Percentiles rank a stretch among this genome's conserved stretches.
Conservation (phyloP, 2,888 invertebrate genomes). For the Hydraecia micacea region DNA sequence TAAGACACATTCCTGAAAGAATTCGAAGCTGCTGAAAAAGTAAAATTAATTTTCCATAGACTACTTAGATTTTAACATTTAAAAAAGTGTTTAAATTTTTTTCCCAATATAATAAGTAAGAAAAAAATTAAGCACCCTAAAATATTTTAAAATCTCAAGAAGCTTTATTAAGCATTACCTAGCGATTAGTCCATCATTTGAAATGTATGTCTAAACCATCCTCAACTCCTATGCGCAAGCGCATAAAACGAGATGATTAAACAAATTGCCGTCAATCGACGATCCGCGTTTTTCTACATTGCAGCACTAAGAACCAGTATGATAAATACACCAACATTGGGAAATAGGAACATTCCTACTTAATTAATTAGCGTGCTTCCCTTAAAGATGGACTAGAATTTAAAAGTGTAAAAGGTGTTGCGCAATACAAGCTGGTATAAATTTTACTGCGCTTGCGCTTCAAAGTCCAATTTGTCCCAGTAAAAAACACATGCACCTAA, state of each 20-base stretch:
- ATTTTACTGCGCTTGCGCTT: background rate
- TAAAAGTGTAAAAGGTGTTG: background rate
- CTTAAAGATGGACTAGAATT: conserved; percentile 38
- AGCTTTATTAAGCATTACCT: background rate
- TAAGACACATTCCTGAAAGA: too few species aligned
- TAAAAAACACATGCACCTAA: background rate
- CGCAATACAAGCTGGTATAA: background rate
- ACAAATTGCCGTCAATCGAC: conserved; percentile 73
- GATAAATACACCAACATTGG: conserved; percentile 45
- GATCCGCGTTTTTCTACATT: conserved; percentile 69
- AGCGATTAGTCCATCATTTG: background rate
- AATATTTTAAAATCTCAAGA: background rate
- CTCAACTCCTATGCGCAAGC: conserved; percentile 34
- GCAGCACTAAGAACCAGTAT: conserved; percentile 45
- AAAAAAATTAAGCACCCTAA: too few species aligned
- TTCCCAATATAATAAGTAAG: too few species aligned
- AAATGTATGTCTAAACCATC: background rate
- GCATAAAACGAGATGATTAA: conserved; percentile 67
- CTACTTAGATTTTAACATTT: too few species aligned
- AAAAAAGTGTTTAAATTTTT: too few species aligned
- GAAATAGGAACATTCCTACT: conserved; percentile 35
- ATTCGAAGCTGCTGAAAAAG: too few species aligned
- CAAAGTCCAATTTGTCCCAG: too few species aligned
- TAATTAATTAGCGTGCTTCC: conserved; percentile 45
- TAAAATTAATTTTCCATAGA: too few species aligned